phyloP scores from a whole-genome alignment of 2,888 invertebrate species.

The Sthenelais limicola region DNA sequence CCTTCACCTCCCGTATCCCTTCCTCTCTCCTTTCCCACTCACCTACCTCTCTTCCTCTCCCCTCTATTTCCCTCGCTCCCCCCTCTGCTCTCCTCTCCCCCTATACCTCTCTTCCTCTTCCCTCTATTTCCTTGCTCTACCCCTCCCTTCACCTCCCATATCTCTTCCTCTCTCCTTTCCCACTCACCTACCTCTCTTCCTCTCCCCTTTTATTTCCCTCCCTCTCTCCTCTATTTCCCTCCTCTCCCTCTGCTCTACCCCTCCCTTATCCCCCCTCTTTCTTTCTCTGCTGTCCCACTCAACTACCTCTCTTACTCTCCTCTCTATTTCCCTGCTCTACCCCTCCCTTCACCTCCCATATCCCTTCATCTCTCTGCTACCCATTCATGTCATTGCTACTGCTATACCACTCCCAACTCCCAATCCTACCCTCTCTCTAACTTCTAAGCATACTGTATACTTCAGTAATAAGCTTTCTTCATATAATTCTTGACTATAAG shows the following conservation, averaged over 20 bases:
- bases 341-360: background rate
- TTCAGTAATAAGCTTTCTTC: too few relatives aligned
- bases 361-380: too few relatives aligned
- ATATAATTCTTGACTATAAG: too few relatives aligned
- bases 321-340: background rate
- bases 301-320: background rate
- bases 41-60: constrained; percentile 1
- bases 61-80: background rate
- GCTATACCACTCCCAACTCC: too few relatives aligned
- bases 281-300: background rate
- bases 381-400: too few relatives aligned
- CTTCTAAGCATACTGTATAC: too few relatives aligned
- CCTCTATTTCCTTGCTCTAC: background rate
- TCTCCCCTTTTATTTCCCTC: background rate
- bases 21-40: background rate
- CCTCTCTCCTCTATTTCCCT: constrained; percentile 22
- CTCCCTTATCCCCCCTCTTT: background rate
- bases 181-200: background rate
- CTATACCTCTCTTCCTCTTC: background rate
- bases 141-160: background rate
- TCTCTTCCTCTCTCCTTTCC: background rate
- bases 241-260: background rate
- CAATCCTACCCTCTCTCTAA: too few relatives aligned
- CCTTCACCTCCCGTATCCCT: constrained; percentile 1
- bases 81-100: background rate